Evolutionary conservation across 2,113 vertebrate genomes (phyloP), one percentile per base, ranked within the genome.

Genomic region (Chroicocephalus ridibundus): DNA sequence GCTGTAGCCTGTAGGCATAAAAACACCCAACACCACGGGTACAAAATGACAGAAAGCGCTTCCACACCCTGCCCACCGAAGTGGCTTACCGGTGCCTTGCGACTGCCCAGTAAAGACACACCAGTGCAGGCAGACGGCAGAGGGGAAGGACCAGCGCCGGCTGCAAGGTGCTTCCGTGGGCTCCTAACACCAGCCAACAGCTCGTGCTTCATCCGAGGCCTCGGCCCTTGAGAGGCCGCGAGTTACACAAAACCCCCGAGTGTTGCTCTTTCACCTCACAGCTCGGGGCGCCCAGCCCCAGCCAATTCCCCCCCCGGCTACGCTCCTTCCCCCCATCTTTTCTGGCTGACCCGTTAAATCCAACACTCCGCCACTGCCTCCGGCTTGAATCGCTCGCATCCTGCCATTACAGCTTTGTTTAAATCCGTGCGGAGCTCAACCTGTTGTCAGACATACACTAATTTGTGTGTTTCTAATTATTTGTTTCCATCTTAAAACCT

Each of bases 401-500:
- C 92, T 90, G 82, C 86, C 64, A 15, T 55, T 86, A 44, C 82
- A 94, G 86, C 92, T 96, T 88, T 96, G 92, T 96, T 95, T 91
- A 96, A 93, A 94, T 75, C 61, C 1, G 0, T 24, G 61, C 61
- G 78, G 76, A 95, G 76, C 94, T 90, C 80, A 97, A 96, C 96
- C 96, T 97, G 95, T 96, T 96, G 95, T 93, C 92, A 93, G 92
- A 96, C 96, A 92, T 66, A 83, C 82, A 81, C 86, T 94, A 94
- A 96, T 97, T 95, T 94, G 90, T 64, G 72, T 93, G 79, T 88
- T 96, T 93, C 88, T 93, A 94, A 94, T 95, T 96, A 94, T 96
- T 96, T 97, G 96, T 96, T 97, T 97, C 96, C 90, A 71, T 96
- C 83, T 96, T 94, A 92, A 96, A 96, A 96, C 90, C 95, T 94